Base-by-base conservation (phyloP, 2,797 vertebrate species). In the Crocodylus rhombifer region DNA sequence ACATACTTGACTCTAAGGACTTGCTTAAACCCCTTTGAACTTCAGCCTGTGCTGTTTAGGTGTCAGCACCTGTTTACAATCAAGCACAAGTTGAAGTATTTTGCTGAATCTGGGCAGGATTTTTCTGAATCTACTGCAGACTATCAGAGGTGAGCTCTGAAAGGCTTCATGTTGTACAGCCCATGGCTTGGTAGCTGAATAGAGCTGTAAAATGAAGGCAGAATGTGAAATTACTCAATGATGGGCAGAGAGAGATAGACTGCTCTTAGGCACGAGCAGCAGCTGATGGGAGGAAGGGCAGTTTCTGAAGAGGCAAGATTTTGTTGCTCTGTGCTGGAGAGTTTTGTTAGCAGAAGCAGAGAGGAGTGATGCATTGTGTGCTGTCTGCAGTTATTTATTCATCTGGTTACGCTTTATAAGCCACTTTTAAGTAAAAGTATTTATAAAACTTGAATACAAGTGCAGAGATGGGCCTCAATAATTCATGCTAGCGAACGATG, bases 341-440 rank as follows among this genome's bases (percentile, higher is more conserved):
- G 5, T 21, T 58, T 61, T 87, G 4, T 80, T 81, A 80, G 36
- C 63, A 85, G 33, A 7, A 87, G 6, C 3, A 61, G 33, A 13
- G 15, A 90, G 73, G 91, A 84, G 18, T 94, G 28, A 14, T 77
- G 16, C n/a, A 83, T 20, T 21, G 3, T 57, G 25, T 26, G 57
- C 4, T 5, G 2, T 57, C 23, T 61, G 62, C 30, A 81, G 1
- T 88, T 88, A 81, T 30, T 94, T 88, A 77, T 90, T 88, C 60
- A 88, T 3, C 12, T 81, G 71, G 77, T 91, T 57, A 84, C 30
- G 7, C 4, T 94, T 94, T 91, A 75, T n/a, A 67, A 88, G 60
- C 1, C 26, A 5, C 64, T 82, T 79, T 56, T 79, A 26, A 95
- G 77, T 86, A 82, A 4, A 86, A 10, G 2, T 9, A 42, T n/a